Percentiles rank a stretch among this genome's conserved stretches.
These are phyloP conservation scores for Hemaris fuciformis DNA, from an alignment of 2,888 invertebrate genomes.

Conservation along the genomic window DNA sequence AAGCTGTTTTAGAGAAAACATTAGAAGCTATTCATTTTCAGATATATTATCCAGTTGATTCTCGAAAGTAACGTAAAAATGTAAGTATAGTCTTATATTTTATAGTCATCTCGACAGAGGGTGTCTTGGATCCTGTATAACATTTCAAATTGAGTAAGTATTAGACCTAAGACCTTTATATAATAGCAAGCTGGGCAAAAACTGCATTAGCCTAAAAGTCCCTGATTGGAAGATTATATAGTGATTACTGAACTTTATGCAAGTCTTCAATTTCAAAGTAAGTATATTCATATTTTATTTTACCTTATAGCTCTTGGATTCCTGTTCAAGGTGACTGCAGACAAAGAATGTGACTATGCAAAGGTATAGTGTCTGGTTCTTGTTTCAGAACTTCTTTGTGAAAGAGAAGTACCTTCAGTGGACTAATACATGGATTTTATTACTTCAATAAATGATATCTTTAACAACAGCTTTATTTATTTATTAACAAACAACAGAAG, in stretches of 20 bases:
- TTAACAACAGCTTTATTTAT: slow-evolving; percentile 18
- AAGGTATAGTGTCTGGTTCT: background rate
- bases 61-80: background rate
- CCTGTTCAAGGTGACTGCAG: background rate
- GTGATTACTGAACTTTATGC: too few relatives aligned
- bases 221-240: background rate
- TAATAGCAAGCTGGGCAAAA: background rate
- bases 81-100: background rate
- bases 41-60: background rate
- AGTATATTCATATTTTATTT: background rate
- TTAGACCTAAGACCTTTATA: background rate
- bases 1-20: background rate
- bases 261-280: background rate
- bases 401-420: slow-evolving; percentile 4
- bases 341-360: background rate
- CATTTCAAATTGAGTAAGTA: background rate
- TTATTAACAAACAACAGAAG: background rate
- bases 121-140: background rate
- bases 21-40: background rate
- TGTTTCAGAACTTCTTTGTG: background rate
- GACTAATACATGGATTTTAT: slow-evolving; percentile 8
- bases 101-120: background rate
- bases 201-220: background rate
- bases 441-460: slow-evolving; percentile 6
- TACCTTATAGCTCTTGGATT: background rate